Percentiles rank a stretch among this genome's conserved stretches.
Evolutionary conservation across 2,888 invertebrate genomes (phyloP).

Genomic region (Auanema sp.): DNA sequence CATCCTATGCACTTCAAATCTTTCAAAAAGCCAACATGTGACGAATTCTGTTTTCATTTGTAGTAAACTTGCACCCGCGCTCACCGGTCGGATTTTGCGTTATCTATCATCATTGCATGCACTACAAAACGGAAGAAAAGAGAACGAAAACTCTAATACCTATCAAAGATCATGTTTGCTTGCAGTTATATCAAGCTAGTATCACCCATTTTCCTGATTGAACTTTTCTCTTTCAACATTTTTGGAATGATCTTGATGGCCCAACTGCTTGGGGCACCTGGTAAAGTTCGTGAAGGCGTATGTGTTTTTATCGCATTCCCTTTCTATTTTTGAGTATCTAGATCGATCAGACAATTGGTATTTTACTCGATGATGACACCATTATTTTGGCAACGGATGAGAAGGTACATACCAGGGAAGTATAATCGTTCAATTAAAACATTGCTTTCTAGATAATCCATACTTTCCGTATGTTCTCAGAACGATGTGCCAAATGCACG

Average conservation of each 20-base stretch:
- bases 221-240: slow-evolving; percentile 8
- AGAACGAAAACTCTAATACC: no score
- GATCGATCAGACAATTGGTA: slow-evolving; percentile 13
- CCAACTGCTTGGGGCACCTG: slow-evolving; percentile 13
- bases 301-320: neutral
- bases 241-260: slow-evolving; percentile 12
- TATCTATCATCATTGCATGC: no score
- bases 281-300: slow-evolving; percentile 19
- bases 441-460: slow-evolving; percentile 11
- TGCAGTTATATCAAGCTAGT: neutral
- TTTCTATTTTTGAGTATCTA: neutral
- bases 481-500: slow-evolving; percentile 12
- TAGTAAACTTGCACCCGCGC: no score
- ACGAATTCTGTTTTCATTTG: no score
- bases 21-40: neutral
- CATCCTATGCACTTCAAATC: neutral
- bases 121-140: no score
- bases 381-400: slow-evolving; percentile 15
- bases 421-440: no score
- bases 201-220: no score
- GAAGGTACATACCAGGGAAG: slow-evolving; percentile 1
- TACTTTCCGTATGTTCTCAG: slow-evolving; percentile 20
- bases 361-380: slow-evolving; percentile 18
- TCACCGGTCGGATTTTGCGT: no score
- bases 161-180: neutral